Evolutionary conservation across 2,113 vertebrate species (phyloP), one percentile per base, ranked within the genome.

Genomic region (Oryzias curvinotus): DNA sequence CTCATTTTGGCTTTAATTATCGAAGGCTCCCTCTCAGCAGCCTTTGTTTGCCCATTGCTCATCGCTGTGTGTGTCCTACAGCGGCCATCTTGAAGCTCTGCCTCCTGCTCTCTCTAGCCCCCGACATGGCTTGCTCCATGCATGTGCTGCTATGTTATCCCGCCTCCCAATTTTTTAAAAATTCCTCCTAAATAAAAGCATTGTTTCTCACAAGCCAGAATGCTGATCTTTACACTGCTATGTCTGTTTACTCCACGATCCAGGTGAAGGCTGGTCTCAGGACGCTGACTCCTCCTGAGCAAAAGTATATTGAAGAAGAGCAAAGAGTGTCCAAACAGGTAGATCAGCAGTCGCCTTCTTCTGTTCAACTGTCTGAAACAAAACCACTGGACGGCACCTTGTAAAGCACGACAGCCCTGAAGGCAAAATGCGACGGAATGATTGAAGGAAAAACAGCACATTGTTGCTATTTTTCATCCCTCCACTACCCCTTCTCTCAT

Each of bases 241-340:
- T 71, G 53, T 81, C 62, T 76, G 41, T 52, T 63, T 46, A 1
- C 90, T 91, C 86, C 81, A 1, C 91, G 86, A 79, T 75, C 80
- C 77, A 99, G 97, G 94, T 99, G 89, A 98, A 97, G 92, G 96
- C 96, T 87, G 95, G 96, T 85, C 91, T 99, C 84, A 91, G 93
- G 91, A 97, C 97, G 49, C 85, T 99, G 90, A 94, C 94, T 79
- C 96, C 97, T 82, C 94, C 95, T 86, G 96, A 99, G 88, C 92
- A 95, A 93, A 99, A 99, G 90, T 99, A 99, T 79, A 97, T 99
- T 65, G 97, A 98, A 91, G 96, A 97, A 81, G 96, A 99, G 88
- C 92, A 95, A 84, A 94, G 91, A 91, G 94, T 98, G 87, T 99
- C 97, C 85, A 99, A 98, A 92, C 96, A 99, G 96, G 97, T 99